Conservation (phyloP, 2,113 vertebrate genomes). For the Haemorhous mexicanus region DNA sequence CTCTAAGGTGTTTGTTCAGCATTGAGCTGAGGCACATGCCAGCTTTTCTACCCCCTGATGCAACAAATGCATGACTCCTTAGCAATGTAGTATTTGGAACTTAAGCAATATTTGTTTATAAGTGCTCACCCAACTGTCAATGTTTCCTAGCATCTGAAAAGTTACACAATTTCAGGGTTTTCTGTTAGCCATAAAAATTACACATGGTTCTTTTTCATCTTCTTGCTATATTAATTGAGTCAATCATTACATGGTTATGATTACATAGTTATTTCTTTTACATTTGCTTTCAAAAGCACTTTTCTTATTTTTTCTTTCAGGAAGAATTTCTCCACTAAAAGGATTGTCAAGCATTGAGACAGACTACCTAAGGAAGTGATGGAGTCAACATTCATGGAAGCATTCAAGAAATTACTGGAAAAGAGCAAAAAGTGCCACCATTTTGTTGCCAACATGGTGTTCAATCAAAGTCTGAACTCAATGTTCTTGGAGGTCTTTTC, state of each 20-base stretch:
- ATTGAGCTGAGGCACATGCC: neutral
- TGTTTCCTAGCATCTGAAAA: neutral
- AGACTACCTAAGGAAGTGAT: neutral
- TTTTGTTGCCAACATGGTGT: neutral
- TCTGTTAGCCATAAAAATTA: neutral
- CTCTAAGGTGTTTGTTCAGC: neutral
- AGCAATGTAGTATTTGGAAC: neutral
- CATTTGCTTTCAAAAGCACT: neutral
- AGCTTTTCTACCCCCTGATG: neutral
- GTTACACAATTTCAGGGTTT: neutral
- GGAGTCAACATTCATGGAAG: neutral
- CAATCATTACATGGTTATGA: neutral
- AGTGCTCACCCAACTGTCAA: neutral
- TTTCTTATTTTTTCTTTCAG: neutral
- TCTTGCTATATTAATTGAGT: neutral
- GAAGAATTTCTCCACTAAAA: neutral
- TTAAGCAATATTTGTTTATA: neutral
- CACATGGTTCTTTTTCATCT: accelerated
- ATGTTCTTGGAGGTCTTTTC: neutral
- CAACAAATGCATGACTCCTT: neutral
- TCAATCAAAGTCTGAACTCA: neutral
- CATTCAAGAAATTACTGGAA: neutral
- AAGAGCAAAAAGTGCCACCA: accelerated
- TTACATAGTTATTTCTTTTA: neutral
- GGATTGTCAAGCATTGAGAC: neutral